Base-by-base conservation (phyloP, 2,888 invertebrate species). In the Aleiodes testaceus region DNA sequence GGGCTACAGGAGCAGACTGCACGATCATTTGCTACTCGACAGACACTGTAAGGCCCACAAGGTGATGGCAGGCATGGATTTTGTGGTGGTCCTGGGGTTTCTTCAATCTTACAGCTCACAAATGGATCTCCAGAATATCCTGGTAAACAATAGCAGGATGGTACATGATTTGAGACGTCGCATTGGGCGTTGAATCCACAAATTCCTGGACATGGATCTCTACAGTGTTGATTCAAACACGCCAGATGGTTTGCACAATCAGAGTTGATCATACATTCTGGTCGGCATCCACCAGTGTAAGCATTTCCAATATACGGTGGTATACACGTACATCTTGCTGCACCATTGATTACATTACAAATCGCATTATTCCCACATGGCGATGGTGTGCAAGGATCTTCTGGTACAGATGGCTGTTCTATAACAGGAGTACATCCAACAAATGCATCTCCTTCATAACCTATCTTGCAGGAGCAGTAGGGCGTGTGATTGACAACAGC, bases 281-380 rank as follows among this genome's bases (percentile, higher is more conserved):
- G 96, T 75, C 93, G 90, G 82, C 96, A 97, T 42, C 95, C 95
- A 16, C 79, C 83, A 53, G 77, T 78, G 83, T 95, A 96, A 3
- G 96, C 95, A 88, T 97, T 95, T 7, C 96, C 96, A 74, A 94
- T 92, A 81, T 95, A 95, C 3, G 95, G 95, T 71, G 95, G 94
- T 82, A 96, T 94, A 82, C 96, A 97, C n/a, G 91, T 90, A 85
- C 97, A 97, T 78, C 92, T 91, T 0, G 93, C 92, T 30, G 89
- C 88, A 16, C 92, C 92, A 79, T 93, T 92, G 2, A 91, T 88
- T 30, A 92, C 91, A 0, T 91, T 90, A 82, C 96, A 97, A 71
- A 94, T 89, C 0, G 96, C 93, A 82, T 96, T 96, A 82, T 94
- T 93, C 16, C 95, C 96, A 84, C 97, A 97, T 0, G 95, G 95